A percentile compares a stretch with the other conserved stretches of the same genome.
phyloP scores from a whole-genome alignment of 2,113 vertebrate species.

The Numida meleagris region DNA sequence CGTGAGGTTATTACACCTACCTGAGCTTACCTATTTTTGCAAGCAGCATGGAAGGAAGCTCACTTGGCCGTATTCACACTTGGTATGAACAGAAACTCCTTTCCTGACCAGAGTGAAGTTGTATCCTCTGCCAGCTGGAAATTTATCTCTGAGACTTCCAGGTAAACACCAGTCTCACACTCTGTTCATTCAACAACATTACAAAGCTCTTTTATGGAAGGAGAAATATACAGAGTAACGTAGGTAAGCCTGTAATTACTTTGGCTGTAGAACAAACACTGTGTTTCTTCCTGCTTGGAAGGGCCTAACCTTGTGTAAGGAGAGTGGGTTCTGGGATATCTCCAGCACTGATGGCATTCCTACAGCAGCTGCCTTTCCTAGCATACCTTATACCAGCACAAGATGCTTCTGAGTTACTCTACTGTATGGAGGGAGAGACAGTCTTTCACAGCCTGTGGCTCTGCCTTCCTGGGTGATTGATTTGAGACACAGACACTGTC shows the following conservation, averaged over 20 bases:
- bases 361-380: background rate
- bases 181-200: background rate
- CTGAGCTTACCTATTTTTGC: background rate
- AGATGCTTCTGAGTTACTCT: background rate
- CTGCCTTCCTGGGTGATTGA: background rate
- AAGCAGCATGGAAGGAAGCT: background rate
- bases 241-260: slow-evolving; percentile 10
- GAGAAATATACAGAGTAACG: background rate
- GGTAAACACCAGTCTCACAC: background rate
- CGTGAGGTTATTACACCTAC: background rate
- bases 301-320: background rate
- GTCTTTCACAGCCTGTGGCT: background rate
- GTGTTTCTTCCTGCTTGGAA: slow-evolving; percentile 45
- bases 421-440: background rate
- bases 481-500: background rate
- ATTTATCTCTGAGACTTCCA: slow-evolving; percentile 1
- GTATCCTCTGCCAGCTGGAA: background rate
- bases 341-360: background rate
- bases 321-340: background rate
- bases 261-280: slow-evolving; percentile 36
- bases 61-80: background rate
- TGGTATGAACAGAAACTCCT: background rate
- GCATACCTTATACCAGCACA: background rate
- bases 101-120: background rate
- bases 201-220: slow-evolving; percentile 44